phyloP scores from a whole-genome alignment of 2,888 invertebrate species.

The Agrotis exclamationis region DNA sequence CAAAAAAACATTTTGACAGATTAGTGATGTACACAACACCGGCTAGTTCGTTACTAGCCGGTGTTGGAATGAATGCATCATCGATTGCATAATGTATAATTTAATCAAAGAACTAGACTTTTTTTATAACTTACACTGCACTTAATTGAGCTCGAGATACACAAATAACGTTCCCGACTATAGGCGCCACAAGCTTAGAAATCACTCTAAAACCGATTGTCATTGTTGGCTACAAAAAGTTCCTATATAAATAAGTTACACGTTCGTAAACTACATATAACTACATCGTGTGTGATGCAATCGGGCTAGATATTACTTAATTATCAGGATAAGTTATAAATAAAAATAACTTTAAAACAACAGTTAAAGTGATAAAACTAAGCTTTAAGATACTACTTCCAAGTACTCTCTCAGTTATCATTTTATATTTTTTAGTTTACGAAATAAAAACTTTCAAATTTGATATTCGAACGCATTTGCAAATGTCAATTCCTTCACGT shows the following conservation, averaged over 20 bases:
- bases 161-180: slow-evolving; percentile 79
- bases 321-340: background rate
- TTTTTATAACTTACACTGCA: slow-evolving; percentile 79
- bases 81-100: slow-evolving; percentile 66
- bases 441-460: background rate
- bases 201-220: slow-evolving; percentile 83
- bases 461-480: slow-evolving; percentile 23
- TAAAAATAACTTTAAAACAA: background rate
- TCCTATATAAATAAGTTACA: slow-evolving; percentile 37
- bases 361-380: background rate
- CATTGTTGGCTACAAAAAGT: slow-evolving; percentile 72
- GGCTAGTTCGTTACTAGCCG: too few species aligned
- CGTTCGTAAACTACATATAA: slow-evolving; percentile 61
- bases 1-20: slow-evolving; percentile 46
- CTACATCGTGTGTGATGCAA: background rate
- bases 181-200: slow-evolving; percentile 80
- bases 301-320: background rate
- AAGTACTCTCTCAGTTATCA: background rate
- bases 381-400: background rate
- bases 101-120: background rate
- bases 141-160: slow-evolving; percentile 81
- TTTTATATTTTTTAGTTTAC: too few species aligned
- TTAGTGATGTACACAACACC: slow-evolving; percentile 40
- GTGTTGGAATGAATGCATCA: slow-evolving; percentile 16
- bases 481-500: slow-evolving; percentile 9